A percentile compares a stretch with the other conserved stretches of the same genome.
Evolutionary conservation across 2,113 vertebrate species (phyloP).

Genomic region (Pygoscelis antarcticus): DNA sequence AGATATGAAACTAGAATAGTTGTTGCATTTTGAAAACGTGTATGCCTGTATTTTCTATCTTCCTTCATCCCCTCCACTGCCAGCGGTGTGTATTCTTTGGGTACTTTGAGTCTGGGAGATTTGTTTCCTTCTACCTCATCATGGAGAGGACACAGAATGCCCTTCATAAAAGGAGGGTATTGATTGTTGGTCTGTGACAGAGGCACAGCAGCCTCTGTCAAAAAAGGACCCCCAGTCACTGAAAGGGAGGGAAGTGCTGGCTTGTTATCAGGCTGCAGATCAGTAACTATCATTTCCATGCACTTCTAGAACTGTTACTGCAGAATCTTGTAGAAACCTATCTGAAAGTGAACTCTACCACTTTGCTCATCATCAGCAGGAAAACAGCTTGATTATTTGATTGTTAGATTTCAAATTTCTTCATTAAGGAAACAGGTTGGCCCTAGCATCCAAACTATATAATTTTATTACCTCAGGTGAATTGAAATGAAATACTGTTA

Average conservation of each 20-base stretch:
- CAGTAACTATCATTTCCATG: neutral
- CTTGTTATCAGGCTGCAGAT: neutral
- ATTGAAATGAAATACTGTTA: neutral
- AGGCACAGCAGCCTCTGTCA: neutral
- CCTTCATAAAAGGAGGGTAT: neutral
- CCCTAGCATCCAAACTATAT: neutral
- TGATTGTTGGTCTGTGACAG: neutral
- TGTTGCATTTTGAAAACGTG: neutral
- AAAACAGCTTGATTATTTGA: neutral
- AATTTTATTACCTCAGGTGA: neutral
- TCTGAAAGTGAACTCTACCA: neutral
- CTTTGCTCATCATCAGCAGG: neutral
- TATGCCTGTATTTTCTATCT: neutral
- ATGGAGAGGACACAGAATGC: neutral
- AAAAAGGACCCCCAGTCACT: neutral
- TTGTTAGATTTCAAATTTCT: neutral
- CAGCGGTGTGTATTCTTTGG: neutral
- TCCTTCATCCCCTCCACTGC: neutral
- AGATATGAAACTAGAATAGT: neutral
- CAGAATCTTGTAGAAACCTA: neutral
- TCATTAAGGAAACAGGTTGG: neutral
- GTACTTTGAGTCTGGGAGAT: neutral
- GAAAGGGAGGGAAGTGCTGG: neutral
- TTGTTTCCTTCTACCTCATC: neutral
- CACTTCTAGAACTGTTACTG: neutral